phyloP scores from a whole-genome alignment of 2,113 vertebrate genomes.

The Chaetodon auriga region DNA sequence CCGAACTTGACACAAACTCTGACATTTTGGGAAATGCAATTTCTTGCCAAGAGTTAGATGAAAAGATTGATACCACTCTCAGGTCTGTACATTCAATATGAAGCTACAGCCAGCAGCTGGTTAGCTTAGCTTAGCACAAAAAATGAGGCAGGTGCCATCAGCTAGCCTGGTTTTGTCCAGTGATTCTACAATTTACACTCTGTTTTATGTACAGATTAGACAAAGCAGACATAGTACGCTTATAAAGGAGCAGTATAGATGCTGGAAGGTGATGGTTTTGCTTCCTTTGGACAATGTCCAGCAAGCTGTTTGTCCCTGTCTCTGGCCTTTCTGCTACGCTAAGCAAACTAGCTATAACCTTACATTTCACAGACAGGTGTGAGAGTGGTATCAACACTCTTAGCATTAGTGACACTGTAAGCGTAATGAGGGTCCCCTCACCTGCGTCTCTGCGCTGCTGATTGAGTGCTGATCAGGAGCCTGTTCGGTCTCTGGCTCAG shows the following conservation, averaged over 20 bases:
- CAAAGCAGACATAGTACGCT: neutral
- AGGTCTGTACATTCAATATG: too few relatives aligned
- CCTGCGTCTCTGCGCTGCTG: conserved; percentile 93
- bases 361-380: too few relatives aligned
- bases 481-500: conserved; percentile 85
- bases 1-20: neutral
- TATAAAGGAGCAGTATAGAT: neutral
- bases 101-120: too few relatives aligned
- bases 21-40: neutral
- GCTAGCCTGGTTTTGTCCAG: neutral
- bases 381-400: too few relatives aligned
- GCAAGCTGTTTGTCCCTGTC: too few relatives aligned
- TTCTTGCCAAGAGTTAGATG: neutral
- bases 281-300: too few relatives aligned
- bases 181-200: neutral
- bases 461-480: conserved; percentile 91
- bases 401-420: neutral
- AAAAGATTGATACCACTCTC: neutral
- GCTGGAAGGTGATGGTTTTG: neutral
- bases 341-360: neutral
- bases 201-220: neutral
- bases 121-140: neutral
- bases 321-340: neutral
- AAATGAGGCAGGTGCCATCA: neutral
- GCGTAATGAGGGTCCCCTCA: conserved; percentile 67